Evolutionary conservation across 2,797 vertebrate genomes (phyloP), one percentile per base, ranked within the genome.

Genomic region (Basileuterus tristriatus): DNA sequence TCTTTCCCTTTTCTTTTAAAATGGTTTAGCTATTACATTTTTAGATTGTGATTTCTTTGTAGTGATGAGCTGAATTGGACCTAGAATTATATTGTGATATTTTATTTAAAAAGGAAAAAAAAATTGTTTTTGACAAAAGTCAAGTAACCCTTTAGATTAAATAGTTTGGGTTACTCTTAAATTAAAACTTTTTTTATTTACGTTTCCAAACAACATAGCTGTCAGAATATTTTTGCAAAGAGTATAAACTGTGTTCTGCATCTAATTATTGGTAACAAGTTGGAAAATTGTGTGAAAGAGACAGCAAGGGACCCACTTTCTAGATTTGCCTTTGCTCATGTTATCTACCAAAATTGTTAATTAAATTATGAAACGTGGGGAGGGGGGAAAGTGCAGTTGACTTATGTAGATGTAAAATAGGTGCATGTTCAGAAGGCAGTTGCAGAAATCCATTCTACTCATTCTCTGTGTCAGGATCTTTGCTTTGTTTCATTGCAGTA

Each of bases 401-500:
- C 50, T 81, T 92, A 65, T 19, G 13, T 76, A 95, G 94, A 87
- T 89, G n/a, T 93, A 86, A 83, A 96, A 93, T 96, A 96, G 98
- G 96, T 98, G 98, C 98, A 98, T 99, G 98, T 98, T 98, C 97
- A 97, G 97, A 98, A 98, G 97, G 97, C 96, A 98, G 97, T 96
- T 98, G 85, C 96, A 98, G 98, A 97, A 97, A 97, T 97, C 98
- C 98, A 98, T 98, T 98, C 98, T 98, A 97, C 98, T 98, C 98
- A 98, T 99, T 98, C 95, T 97, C 96, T 98, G 98, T 99, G 98
- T 99, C 98, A 99, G 98, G 98, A 98, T 98, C 98, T 99, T 99
- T 98, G 98, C 98, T 99, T 99, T 98, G 98, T 99, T 98, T 99
- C 99, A 99, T 99, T 99, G 98, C 98, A 99, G 99, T 99, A 98